phyloP scores from a whole-genome alignment of 2,797 vertebrate species.

The Crenuchus spilurus region DNA sequence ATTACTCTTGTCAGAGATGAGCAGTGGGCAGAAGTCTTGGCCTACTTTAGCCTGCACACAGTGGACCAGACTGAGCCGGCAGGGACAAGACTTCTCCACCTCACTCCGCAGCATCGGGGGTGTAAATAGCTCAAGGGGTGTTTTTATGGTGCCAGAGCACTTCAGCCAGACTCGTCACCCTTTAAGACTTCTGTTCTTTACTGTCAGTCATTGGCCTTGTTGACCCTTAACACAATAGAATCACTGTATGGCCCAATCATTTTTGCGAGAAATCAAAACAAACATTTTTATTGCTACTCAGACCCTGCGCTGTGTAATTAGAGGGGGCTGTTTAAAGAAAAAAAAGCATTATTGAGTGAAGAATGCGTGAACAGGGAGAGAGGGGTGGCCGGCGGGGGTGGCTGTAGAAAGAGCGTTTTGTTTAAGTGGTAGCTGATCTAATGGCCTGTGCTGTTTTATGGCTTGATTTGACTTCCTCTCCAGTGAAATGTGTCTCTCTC shows the following conservation, averaged over 20 bases:
- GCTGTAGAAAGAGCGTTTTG: conserved; percentile 73
- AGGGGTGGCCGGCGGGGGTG: conserved; percentile 26
- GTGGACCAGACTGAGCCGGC: not conserved
- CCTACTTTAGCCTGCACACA: conserved; percentile 44
- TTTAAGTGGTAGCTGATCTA: conserved; percentile 65
- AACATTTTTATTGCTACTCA: conserved; percentile 73
- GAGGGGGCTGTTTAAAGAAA: conserved; percentile 43
- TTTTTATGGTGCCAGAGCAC: conserved; percentile 60
- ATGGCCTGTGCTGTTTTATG: conserved; percentile 68
- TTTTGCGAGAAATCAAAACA: conserved; percentile 65
- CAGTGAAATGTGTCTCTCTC: conserved; percentile 64
- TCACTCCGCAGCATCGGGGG: not conserved
- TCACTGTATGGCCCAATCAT: conserved; percentile 35
- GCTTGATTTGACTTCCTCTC: conserved; percentile 72
- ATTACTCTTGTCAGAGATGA: conserved; percentile 57
- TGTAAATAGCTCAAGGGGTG: not conserved
- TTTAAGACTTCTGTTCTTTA: conserved; percentile 53
- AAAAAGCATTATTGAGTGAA: conserved; percentile 10
- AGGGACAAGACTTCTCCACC: conserved; percentile 4
- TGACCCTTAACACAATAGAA: conserved; percentile 38
- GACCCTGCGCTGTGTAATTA: conserved; percentile 62
- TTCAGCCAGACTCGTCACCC: conserved; percentile 58
- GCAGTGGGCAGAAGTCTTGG: conserved; percentile 50
- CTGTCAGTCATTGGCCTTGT: conserved; percentile 46
- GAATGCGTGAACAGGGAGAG: conserved; percentile 47